These are phyloP conservation scores for Bothrops jararaca DNA, from an alignment of 2,113 vertebrate species.

Conservation along the genomic window DNA sequence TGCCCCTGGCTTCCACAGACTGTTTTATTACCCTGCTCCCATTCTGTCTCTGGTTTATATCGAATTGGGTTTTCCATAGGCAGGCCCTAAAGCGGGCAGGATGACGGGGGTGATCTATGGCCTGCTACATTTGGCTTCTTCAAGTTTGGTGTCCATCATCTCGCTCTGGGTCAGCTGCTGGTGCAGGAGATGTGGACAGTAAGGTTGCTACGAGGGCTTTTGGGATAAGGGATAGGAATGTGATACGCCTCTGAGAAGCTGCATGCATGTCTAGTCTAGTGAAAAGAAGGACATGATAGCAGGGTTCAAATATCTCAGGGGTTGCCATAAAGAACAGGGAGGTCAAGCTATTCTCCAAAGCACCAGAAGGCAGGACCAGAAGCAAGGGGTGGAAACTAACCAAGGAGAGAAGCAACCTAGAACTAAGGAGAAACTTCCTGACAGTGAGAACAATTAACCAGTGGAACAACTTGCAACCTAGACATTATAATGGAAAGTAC, in stretches of 20 bases:
- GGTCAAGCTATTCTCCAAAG: too few species aligned
- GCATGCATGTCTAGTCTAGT: background rate
- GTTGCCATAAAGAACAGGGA: too few species aligned
- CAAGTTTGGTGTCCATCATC: slow-evolving; percentile 60
- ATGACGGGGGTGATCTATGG: slow-evolving; percentile 63
- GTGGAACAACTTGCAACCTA: too few species aligned
- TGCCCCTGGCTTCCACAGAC: slow-evolving; percentile 41
- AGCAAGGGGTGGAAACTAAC: too few species aligned
- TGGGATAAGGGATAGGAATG: background rate
- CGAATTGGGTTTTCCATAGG: slow-evolving; percentile 66
- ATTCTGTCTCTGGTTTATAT: slow-evolving; percentile 60
- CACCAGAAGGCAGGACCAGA: too few species aligned
- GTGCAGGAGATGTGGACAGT: background rate
- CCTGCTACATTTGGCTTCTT: slow-evolving; percentile 57
- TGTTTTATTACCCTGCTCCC: slow-evolving; percentile 63
- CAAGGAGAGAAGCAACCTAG: too few species aligned
- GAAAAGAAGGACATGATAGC: too few species aligned
- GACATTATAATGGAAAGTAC: too few species aligned
- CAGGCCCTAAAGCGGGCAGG: slow-evolving; percentile 59
- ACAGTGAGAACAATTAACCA: too few species aligned
- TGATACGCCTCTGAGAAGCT: background rate
- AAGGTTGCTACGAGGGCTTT: background rate
- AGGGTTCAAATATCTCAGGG: too few species aligned
- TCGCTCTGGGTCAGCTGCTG: slow-evolving; percentile 23
- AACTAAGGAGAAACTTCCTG: too few species aligned